Percentiles rank a stretch among this genome's conserved stretches.
Conservation (phyloP, 2,797 vertebrate genomes). For the Falco concolor region DNA sequence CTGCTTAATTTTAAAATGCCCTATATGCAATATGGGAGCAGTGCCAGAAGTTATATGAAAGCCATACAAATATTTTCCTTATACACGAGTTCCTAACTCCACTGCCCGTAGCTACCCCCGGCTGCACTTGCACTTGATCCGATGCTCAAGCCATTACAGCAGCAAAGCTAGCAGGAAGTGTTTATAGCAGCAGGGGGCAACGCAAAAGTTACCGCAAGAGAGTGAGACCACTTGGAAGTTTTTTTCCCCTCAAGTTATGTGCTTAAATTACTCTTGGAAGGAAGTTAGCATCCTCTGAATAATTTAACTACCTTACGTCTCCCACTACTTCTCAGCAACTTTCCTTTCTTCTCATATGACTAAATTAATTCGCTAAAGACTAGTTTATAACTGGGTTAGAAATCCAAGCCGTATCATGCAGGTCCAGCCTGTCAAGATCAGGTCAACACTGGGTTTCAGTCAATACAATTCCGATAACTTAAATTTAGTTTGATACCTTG, state of each 20-base stretch:
- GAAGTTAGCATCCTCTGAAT: conserved; percentile 68
- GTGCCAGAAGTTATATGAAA: conserved; percentile 42
- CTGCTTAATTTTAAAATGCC: conserved; percentile 41
- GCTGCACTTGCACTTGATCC: conserved; percentile 56
- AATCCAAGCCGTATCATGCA: conserved; percentile 76
- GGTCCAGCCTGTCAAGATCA: conserved; percentile 82
- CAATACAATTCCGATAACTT: conserved; percentile 65
- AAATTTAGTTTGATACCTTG: conserved; percentile 63
- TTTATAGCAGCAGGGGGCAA: conserved; percentile 65
- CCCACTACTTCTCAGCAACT: conserved; percentile 69
- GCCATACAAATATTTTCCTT: conserved; percentile 40
- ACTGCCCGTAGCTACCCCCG: conserved; percentile 40
- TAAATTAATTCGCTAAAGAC: conserved; percentile 71
- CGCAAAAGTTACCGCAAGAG: conserved; percentile 43
- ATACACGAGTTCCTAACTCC: conserved; percentile 54
- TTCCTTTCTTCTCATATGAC: conserved; percentile 66
- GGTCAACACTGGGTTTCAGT: conserved; percentile 75
- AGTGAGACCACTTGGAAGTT: conserved; percentile 25
- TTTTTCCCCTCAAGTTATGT: conserved; percentile 58
- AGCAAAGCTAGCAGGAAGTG: conserved; percentile 57
- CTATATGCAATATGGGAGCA: conserved; percentile 37
- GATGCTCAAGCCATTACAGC: conserved; percentile 54
- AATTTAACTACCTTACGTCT: conserved; percentile 72
- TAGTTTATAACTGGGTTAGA: conserved; percentile 72
- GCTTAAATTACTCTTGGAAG: conserved; percentile 71